Evolutionary conservation across 2,888 invertebrate genomes (phyloP), one percentile per base, ranked within the genome.

Genomic region (Plusia festucae): DNA sequence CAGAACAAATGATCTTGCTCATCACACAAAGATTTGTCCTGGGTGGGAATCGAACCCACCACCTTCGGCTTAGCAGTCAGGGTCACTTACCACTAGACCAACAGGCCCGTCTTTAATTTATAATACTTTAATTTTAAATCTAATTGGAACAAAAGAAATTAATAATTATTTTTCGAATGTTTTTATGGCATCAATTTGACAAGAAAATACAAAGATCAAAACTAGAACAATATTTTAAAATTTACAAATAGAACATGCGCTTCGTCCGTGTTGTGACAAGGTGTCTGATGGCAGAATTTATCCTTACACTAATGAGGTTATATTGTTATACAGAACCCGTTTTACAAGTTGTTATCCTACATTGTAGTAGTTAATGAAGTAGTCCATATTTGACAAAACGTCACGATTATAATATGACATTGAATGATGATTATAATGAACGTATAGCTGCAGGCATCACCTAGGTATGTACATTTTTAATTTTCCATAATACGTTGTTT

Each of bases 241-340:
- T n/a, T n/a, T n/a, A 34, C 1, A 15, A 15, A 34, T 2, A 34
- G 15, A 34, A 34, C 34, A 34, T 34, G 15, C 15, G 4, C 4
- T 34, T 34, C 3, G 15, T 13, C 13, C 15, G 5, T 7, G n/a
- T 40, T 40, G 40, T 40, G 40, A 40, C 40, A 40, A 40, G 40
- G n/a, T 7, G 40, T 40, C 40, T n/a, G 15, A 40, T n/a, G n/a
- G n/a, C n/a, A 40, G 40, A 40, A 40, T 40, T 15, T 34, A 40
- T 40, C 40, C n/a, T 1, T n/a, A n/a, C 15, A 6, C 40, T 40
- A 40, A 40, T 40, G 40, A 40, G 40, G n/a, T n/a, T 40, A 40
- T 40, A n/a, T 40, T 40, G 40, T 24, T 40, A 40, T 30, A 40
- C 40, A 40, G 15, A 40, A 40, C 40, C n/a, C 40, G 40, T 40